phyloP scores from a whole-genome alignment of 2,113 vertebrate genomes.

The Epinephelus cyanopodus region DNA sequence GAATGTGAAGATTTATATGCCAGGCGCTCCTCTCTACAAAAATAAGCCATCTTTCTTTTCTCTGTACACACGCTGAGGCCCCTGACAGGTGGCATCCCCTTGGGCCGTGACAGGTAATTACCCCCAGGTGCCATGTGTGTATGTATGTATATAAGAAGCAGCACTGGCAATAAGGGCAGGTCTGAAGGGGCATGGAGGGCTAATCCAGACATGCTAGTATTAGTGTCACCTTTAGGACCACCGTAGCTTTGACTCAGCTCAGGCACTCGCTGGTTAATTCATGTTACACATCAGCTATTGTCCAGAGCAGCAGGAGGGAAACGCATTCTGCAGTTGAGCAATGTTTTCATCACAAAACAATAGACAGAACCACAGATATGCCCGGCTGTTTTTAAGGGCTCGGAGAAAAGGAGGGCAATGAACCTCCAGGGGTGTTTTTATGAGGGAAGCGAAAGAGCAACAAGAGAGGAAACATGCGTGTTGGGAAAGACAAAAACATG shows the following conservation, averaged over 20 bases:
- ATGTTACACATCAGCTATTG: slow-evolving; percentile 47
- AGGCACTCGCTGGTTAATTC: slow-evolving; percentile 35
- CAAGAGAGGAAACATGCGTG: slow-evolving; percentile 28
- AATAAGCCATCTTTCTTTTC: slow-evolving; percentile 40
- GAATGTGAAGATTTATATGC: slow-evolving; percentile 10
- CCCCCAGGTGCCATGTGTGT: slow-evolving; percentile 44
- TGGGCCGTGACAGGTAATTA: slow-evolving; percentile 60
- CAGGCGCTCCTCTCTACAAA: slow-evolving; percentile 5
- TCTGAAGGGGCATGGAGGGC: slow-evolving; percentile 12
- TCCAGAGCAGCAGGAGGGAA: slow-evolving; percentile 60
- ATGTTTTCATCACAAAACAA: slow-evolving; percentile 70
- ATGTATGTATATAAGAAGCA: slow-evolving; percentile 8
- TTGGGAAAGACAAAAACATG: slow-evolving; percentile 22
- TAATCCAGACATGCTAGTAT: slow-evolving; percentile 56
- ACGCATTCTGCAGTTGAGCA: slow-evolving; percentile 52
- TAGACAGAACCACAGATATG: slow-evolving; percentile 59
- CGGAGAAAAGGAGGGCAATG: slow-evolving; percentile 33
- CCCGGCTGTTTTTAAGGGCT: slow-evolving; percentile 37
- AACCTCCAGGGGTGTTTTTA: slow-evolving; percentile 53
- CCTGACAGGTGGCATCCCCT: slow-evolving; percentile 47
- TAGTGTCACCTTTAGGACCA: slow-evolving; percentile 53
- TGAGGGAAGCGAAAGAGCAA: slow-evolving; percentile 36
- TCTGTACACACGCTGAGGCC: slow-evolving; percentile 11
- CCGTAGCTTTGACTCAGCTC: slow-evolving; percentile 12
- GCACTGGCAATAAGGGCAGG: slow-evolving; percentile 8